Evolutionary conservation across 2,797 vertebrate species (phyloP), one percentile per base, ranked within the genome.

Genomic region (Micropoecilia bifurca): DNA sequence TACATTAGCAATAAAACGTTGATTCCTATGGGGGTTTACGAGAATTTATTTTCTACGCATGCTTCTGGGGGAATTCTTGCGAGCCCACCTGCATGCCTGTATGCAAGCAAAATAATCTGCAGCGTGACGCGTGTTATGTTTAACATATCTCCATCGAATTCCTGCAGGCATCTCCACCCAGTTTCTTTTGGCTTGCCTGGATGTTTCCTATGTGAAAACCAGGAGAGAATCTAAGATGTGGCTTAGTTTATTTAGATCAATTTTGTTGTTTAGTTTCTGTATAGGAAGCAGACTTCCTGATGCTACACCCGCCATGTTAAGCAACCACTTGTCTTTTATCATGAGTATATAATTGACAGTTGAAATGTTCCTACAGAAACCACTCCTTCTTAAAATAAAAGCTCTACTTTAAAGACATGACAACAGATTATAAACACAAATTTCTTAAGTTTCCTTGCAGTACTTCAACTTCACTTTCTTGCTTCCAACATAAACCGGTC

Each of bases 121-220:
- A 76, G 86, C 79, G 76, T 75, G 25, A 41, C 75, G 81, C 71
- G 78, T 84, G 80, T 82, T 89, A 81, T 77, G 90, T 93, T 93
- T 89, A 80, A 87, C 89, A 80, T 69, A 83, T 87, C 82, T 91
- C 77, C 85, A 83, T 93, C 79, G 90, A 88, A 94, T 46, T 28
- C 43, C 68, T 45, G 25, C 25, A 71, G 68, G 25, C 36, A 53
- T 45, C 86, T 93, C 86, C 85, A 90, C 82, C 78, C 77, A 48
- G 69, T 77, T 85, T 86, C 72, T 75, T 43, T 79, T 77, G 16
- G 2, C 48, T 20, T 47, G 46, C 66, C 22, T 22, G 30, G 36
- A 71, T 14, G 71, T 73, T 77, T 82, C 80, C 50, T 82, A 53
- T 68, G 6, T 74, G 82, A 45, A 45, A 45, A 7, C 2, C 68